A percentile compares a stretch with the other conserved stretches of the same genome.
These are phyloP conservation scores for Drosophila dives DNA, from an alignment of 2,888 invertebrate species.

Conservation along the genomic window DNA sequence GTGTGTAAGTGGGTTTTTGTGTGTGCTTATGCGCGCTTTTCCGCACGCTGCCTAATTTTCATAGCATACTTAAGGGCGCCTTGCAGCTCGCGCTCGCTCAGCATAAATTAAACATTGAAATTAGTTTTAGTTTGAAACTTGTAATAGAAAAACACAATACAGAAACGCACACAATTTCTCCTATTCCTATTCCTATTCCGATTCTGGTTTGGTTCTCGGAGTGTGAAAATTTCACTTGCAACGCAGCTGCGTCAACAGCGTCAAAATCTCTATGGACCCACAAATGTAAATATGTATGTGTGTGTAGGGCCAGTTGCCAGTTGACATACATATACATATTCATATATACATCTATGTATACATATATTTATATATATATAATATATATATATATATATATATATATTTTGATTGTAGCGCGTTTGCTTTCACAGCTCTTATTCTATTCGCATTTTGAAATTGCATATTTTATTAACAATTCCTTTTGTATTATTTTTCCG, in stretches of 20 bases:
- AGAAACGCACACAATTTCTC: slow-evolving; percentile 7
- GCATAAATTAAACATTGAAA: slow-evolving; percentile 56
- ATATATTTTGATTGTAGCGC: slow-evolving; percentile 52
- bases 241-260: slow-evolving; percentile 57
- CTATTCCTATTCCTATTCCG: no score
- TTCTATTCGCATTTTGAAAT: slow-evolving; percentile 26
- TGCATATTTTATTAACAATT: slow-evolving; percentile 56
- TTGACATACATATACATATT: slow-evolving; percentile 16
- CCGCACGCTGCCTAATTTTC: slow-evolving; percentile 16
- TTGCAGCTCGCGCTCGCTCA: slow-evolving; percentile 7
- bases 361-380: neutral
- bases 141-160: slow-evolving; percentile 33
- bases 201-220: slow-evolving; percentile 2
- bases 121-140: slow-evolving; percentile 53
- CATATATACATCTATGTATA: neutral
- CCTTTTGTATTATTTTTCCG: slow-evolving; percentile 19
- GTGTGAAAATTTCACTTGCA: slow-evolving; percentile 53
- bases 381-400: neutral
- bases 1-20: neutral
- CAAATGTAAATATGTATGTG: neutral
- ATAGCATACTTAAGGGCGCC: slow-evolving; percentile 16
- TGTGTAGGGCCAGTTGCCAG: slow-evolving; percentile 11
- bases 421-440: slow-evolving; percentile 48
- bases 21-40: slow-evolving; percentile 7
- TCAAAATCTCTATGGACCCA: slow-evolving; percentile 13